phyloP scores from a whole-genome alignment of 2,888 invertebrate species.

The Furcula furcula region DNA sequence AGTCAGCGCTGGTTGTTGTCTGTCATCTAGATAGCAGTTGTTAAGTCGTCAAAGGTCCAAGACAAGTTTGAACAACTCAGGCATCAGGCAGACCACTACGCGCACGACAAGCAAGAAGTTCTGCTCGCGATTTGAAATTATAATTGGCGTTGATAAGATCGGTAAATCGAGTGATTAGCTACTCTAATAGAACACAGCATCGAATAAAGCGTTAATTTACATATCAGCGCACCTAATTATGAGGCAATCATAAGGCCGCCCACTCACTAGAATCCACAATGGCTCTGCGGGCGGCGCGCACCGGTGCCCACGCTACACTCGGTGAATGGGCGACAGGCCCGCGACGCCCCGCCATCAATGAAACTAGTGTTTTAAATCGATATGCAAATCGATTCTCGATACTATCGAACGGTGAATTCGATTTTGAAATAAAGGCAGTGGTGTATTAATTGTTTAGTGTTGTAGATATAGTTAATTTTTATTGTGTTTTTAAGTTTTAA shows the following conservation, averaged over 20 bases:
- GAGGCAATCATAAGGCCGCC: conserved; percentile 44
- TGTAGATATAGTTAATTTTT: no score
- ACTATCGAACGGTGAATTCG: conserved; percentile 16
- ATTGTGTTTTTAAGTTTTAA: no score
- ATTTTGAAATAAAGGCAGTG: conserved; percentile 3
- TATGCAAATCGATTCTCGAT: conserved; percentile 17
- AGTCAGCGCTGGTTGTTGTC: no score
- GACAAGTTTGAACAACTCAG: no score
- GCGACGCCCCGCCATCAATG: conserved; percentile 33
- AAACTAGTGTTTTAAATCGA: conserved; percentile 19
- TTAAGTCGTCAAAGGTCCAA: no score
- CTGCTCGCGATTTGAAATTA: no score
- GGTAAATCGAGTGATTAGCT: no score
- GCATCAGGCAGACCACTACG: no score
- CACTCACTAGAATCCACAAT: conserved; percentile 37
- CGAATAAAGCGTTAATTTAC: conserved; percentile 40
- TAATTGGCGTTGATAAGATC: no score
- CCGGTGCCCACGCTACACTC: conserved; percentile 31
- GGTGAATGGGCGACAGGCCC: conserved; percentile 36
- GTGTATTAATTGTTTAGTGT: conserved; percentile 3
- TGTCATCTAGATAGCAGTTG: no score
- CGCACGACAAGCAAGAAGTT: no score
- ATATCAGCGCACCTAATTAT: conserved; percentile 46
- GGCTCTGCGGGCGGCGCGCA: conserved; percentile 39
- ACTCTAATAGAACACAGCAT: no score